Base-by-base conservation (phyloP, 2,113 vertebrate species). In the Hymenochirus boettgeri region DNA sequence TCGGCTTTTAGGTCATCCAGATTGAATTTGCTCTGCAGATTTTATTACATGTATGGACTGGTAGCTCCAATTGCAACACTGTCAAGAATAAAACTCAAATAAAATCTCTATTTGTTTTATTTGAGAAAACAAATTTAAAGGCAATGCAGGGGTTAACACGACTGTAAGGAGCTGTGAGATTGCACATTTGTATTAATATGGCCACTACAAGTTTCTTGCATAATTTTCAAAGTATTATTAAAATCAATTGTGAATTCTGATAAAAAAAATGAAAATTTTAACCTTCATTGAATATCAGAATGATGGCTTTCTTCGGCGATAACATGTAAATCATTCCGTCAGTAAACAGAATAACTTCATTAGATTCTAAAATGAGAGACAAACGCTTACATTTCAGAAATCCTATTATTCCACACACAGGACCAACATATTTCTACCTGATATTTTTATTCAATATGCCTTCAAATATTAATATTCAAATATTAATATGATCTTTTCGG, bases 211-310 rank as follows among this genome's bases (percentile, higher is more conserved):
- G 56, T 60, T 53, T 19, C 57, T 10, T 60, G 57, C 57, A 60
- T 69, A 59, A 59, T 60, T 53, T 39, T 53, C 33, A 69, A 60
- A 50, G 47, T 60, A 57, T 53, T 57, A 69, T 60, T 69, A 69
- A 60, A 69, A 60, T 69, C 65, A 69, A 69, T 60, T 60, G 56
- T 45, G 35, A 60, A 46, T 29, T 69, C 45, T 45, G 65, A 60
- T 60, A 69, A 69, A 66, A 39, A 69, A 69, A 60, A 69, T 69
- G 65, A 69, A 69, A 69, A 69, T 69, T 69, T 69, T 69, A 69
- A 69, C 65, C 65, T 69, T 69, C 65, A 60, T 69, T 69, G 65
- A 69, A 69, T 69, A 69, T 53, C 65, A 69, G 27, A 60, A 52
- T 53, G 47, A 60, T 27, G 48, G 11, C 65, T 69, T 69, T 69